Evolutionary conservation across 2,888 invertebrate species (phyloP), one percentile per base, ranked within the genome.

Genomic region (Ormyrus thymus): DNA sequence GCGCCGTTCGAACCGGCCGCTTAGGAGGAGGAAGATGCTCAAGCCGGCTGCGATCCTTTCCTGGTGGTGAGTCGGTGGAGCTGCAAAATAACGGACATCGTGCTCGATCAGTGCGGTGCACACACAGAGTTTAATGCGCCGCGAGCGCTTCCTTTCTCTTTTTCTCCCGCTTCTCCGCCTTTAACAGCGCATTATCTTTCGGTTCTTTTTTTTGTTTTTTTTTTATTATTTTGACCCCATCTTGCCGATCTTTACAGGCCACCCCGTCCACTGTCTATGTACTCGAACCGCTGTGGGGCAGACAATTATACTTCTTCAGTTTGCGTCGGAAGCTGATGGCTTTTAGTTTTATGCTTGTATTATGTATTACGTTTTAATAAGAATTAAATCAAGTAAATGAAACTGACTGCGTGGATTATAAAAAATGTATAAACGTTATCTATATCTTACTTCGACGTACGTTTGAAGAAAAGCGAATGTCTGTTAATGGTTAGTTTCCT

Each of bases 201-300:
- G 29, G 11, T 50, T 64, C 50, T n/a, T 62, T 72, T 75, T 55
- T 75, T 62, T 59, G 65, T 80, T 73, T 62, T 11, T 69, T 75
- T 58, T 72, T 58, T 56, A 65, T 81, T 73, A 61, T 11, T 71
- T 64, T n/a, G 53, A 5, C 51, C 59, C 43, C 9, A 53, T 29
- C 59, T 80, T 55, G 56, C 71, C 55, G 13, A 62, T 76, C 78
- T 83, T 87, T 86, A 89, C 82, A 89, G 86, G 83, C 87, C 89
- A 81, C 86, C 89, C 80, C 86, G 86, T 86, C 89, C 89, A 82
- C 89, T 89, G 88, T 89, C 89, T 85, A 89, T 89, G 87, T 88
- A 89, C 89, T 89, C 89, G 89, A 89, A 89, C 86, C 87, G 87
- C 89, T 89, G 88, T 86, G 82, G 85, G 82, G 74, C 79, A 81